Evolutionary conservation across 2,113 vertebrate genomes (phyloP), one percentile per base, ranked within the genome.

Genomic region (Ciconia maguari): DNA sequence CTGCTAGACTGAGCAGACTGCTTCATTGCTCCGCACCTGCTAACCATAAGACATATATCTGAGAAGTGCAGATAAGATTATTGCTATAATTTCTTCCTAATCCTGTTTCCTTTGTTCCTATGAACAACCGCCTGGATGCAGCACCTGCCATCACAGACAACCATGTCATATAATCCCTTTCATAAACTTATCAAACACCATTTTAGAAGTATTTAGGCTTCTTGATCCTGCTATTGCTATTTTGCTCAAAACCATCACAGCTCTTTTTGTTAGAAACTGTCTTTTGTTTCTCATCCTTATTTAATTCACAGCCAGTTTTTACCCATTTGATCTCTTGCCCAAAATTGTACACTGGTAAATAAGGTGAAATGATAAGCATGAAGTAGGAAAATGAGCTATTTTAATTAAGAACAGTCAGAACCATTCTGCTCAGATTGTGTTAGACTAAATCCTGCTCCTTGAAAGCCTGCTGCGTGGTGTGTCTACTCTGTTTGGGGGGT

Each of bases 131-230:
- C 38, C 38, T 95, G 24, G 38, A 68, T 76, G 41, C 42, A 87
- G 49, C 69, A 93, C 57, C 81, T 96, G 81, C 34, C 61, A 72
- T 87, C 75, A 91, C 44, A 94, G 84, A 96, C 69, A 93, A 87
- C 57, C 61, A 54, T 85, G 81, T 54, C 70, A 72, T 82, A 75
- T 91, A 95, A 96, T 97, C 91, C 93, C 17, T 85, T 93, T 91
- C 65, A 85, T 69, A 89, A 93, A 89, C 11, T 79, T 87, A 72
- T 60, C 57, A 82, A 91, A 20, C 41, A 2, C 29, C 6, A 65
- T 94, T 96, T 89, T 8, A 41, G 41, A 87, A 79, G 21, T 57
- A 83, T 42, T 94, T 91, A 92, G 72, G 29, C 32, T 24, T 87
- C 76, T 90, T 90, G 68, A 94, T 94, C 80, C 58, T 87, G 22